Percentiles rank a stretch among this genome's conserved stretches.
Conservation (phyloP, 1,140 invertebrate genomes). For the Drosophila bocki region DNA sequence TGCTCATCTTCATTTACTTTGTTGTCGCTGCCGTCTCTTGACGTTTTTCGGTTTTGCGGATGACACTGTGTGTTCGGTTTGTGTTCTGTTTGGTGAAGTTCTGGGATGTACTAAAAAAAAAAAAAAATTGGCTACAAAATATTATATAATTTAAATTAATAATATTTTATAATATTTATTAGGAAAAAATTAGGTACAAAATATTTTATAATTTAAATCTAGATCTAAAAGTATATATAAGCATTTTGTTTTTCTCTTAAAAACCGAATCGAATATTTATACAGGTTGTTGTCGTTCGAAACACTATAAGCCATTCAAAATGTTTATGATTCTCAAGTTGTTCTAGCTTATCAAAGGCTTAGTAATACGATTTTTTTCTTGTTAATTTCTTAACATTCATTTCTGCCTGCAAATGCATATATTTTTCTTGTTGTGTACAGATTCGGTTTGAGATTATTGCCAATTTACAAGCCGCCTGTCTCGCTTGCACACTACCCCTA, state of each 20-base stretch:
- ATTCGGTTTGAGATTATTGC: slow-evolving; percentile 61
- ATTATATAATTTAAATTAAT: neutral
- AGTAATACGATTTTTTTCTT: too few relatives aligned
- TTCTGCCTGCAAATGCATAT: neutral
- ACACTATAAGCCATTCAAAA: too few relatives aligned
- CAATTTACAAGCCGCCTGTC: slow-evolving; percentile 61
- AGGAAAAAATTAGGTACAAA: too few relatives aligned
- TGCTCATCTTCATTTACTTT: slow-evolving; percentile 83
- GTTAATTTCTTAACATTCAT: neutral
- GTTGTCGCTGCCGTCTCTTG: slow-evolving; percentile 60
- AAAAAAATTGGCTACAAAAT: neutral
- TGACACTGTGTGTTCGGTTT: slow-evolving; percentile 46
- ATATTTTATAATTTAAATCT: too few relatives aligned
- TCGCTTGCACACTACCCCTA: slow-evolving; percentile 7
- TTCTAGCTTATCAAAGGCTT: neutral
- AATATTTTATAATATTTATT: neutral
- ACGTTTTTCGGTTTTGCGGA: slow-evolving; percentile 59
- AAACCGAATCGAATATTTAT: too few relatives aligned
- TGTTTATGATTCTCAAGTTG: neutral
- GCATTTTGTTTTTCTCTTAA: too few relatives aligned
- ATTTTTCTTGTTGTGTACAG: slow-evolving; percentile 10
- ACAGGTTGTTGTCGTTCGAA: too few relatives aligned
- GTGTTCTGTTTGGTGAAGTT: slow-evolving; percentile 16
- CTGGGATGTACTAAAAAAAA: slow-evolving; percentile 18
- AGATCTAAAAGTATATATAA: too few relatives aligned